Evolutionary conservation across 2,113 vertebrate genomes (phyloP).

Genomic region (Petrocephalus zakoni): DNA sequence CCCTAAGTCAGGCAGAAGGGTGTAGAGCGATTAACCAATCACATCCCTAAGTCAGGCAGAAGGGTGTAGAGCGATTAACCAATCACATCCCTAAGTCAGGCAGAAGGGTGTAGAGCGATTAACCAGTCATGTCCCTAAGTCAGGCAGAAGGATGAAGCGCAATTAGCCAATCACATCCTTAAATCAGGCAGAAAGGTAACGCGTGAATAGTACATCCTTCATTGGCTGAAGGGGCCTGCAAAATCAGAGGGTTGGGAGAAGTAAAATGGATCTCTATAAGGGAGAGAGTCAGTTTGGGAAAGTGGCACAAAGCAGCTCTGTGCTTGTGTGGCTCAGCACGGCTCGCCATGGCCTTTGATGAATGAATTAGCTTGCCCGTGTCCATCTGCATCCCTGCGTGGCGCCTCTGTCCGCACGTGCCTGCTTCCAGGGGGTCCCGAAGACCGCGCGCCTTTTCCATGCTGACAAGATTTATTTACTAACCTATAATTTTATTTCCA

Average conservation of each 20-base stretch:
- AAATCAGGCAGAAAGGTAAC: not conserved
- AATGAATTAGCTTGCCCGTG: not conserved
- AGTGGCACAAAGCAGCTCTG: not conserved
- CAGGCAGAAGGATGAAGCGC: not conserved
- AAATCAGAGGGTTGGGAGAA: not conserved
- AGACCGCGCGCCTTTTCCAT: not conserved
- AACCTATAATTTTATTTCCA: not conserved
- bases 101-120: not conserved
- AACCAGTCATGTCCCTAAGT: not conserved
- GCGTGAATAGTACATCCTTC: not conserved
- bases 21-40: too few species aligned
- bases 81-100: too few species aligned
- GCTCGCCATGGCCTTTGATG: not conserved
- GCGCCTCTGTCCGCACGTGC: not conserved
- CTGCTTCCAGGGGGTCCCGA: not conserved
- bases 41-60: too few species aligned
- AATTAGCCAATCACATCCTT: not conserved
- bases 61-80: too few species aligned
- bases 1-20: too few species aligned
- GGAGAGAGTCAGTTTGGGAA: not conserved
- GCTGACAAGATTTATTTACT: not conserved
- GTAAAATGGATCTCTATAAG: not conserved
- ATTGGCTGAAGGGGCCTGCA: not conserved
- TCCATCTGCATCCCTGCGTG: not conserved
- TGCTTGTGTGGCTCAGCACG: not conserved